A percentile compares a stretch with the other conserved stretches of the same genome.
Conservation (phyloP, 2,888 invertebrate genomes). For the Brenthis daphne region DNA sequence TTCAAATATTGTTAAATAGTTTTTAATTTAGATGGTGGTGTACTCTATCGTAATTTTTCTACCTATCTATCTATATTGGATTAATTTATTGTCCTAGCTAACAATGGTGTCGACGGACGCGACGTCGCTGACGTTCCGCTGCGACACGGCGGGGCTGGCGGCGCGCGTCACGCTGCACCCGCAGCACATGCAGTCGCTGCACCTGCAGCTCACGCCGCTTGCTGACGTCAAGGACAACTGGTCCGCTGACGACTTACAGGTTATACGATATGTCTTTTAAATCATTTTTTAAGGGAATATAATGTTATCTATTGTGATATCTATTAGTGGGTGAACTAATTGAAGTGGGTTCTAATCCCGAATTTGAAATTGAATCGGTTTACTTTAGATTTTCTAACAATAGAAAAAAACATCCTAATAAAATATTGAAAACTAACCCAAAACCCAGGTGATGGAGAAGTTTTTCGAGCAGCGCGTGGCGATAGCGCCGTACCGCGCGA, state of each 20-base stretch:
- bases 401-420: neutral
- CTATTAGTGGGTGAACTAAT: too few species aligned
- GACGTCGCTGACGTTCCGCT: slow-evolving; percentile 94
- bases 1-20: neutral
- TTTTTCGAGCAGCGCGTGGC: slow-evolving; percentile 96
- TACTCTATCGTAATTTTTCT: neutral
- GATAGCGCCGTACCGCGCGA: slow-evolving; percentile 94
- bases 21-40: neutral
- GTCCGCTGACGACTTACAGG: slow-evolving; percentile 92
- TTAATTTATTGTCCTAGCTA: slow-evolving; percentile 67
- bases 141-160: slow-evolving; percentile 88
- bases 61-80: neutral
- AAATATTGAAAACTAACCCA: neutral
- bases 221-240: slow-evolving; percentile 94
- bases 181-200: slow-evolving; percentile 94
- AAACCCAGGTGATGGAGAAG: slow-evolving; percentile 89
- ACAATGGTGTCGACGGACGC: slow-evolving; percentile 90
- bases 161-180: slow-evolving; percentile 94
- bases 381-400: too few species aligned
- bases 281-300: too few species aligned
- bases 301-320: too few species aligned
- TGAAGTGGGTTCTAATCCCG: too few species aligned
- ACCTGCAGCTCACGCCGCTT: slow-evolving; percentile 86
- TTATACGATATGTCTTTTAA: slow-evolving; percentile 47
- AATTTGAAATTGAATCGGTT: too few species aligned